These are phyloP conservation scores for Capra hircus DNA, from an alignment of 2,113 vertebrate genomes.

Conservation along the genomic window DNA sequence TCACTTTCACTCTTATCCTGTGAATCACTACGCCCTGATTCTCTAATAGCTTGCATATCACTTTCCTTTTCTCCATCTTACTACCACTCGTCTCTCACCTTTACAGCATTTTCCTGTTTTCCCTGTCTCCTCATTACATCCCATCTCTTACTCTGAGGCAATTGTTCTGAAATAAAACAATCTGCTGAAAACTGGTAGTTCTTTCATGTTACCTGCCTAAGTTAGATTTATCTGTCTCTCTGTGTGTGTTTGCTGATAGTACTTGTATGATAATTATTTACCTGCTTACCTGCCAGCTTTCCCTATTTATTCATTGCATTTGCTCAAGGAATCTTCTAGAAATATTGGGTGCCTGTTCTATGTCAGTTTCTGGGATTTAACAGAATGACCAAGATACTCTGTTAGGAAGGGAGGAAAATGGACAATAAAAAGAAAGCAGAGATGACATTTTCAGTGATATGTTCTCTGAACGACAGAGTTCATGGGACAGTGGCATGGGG, in stretches of 20 bases:
- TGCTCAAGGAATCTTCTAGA: not conserved
- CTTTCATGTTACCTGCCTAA: not conserved
- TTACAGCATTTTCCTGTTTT: not conserved
- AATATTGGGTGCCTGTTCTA: not conserved
- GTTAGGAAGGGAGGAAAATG: not conserved
- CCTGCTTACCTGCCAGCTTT: not conserved
- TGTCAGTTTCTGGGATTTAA: constrained; percentile 5
- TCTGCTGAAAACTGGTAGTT: not conserved
- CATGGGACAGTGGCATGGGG: not conserved
- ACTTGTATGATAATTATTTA: not conserved
- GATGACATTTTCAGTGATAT: not conserved
- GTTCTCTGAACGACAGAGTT: not conserved
- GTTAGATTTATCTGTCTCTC: not conserved
- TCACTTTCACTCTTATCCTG: not conserved
- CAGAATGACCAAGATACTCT: not conserved
- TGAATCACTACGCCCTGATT: not conserved
- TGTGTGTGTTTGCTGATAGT: not conserved
- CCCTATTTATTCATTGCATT: not conserved
- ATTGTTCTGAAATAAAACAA: not conserved
- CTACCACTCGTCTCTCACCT: not conserved
- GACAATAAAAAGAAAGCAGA: constrained; percentile 3
- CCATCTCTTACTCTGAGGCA: not conserved
- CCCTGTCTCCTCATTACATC: not conserved
- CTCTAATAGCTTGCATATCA: not conserved
- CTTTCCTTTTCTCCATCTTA: not conserved